Base-by-base conservation (phyloP, 92 coral and sea anemone genomes). In the Porites rus region DNA sequence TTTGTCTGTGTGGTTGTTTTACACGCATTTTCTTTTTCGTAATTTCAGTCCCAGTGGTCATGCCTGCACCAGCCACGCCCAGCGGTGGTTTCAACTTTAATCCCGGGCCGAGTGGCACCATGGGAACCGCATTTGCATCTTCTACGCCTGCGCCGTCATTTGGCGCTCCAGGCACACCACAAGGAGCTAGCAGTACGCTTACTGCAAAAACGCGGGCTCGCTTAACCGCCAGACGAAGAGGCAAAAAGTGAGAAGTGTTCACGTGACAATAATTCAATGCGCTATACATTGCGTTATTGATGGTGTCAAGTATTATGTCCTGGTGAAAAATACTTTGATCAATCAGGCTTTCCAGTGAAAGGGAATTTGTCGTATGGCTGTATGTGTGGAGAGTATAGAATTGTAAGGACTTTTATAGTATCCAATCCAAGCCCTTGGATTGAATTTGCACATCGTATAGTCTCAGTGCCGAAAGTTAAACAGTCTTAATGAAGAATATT, bases 81-180 rank as follows among this genome's bases (percentile, higher is more conserved):
- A 76, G 71, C 51, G 83, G 78, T 51, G 91, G 91, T 6, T 91
- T 91, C 69, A 91, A 77, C 88, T 91, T 91, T 65, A 65, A 80
- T 8, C 73, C 88, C 18, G 91, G 91, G 3, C 46, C 81, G 6
- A 65, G 69, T 52, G 79, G 78, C 17, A 46, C 60, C 56, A 24
- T 69, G 52, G 87, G 81, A 74, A 84, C 72, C 17, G 73, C 81
- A 13, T 83, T 74, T 61, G 87, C 65, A 6, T 51, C 79, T 13
- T 16, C 87, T n/a, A 13, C 87, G 9, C 71, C 72, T 18, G 67
- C 81, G 7, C 89, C 89, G 4, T 56, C 92, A 11, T 90, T 85
- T 79, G 92, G 89, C 21, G 80, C 77, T 16, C 31, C 90, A 7
- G 38, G 73, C 58, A 58, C 76, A 1, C 79, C 75, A 46, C 84